Evolutionary conservation across 2,888 invertebrate species (phyloP).

Genomic region (Erynnis tages): DNA sequence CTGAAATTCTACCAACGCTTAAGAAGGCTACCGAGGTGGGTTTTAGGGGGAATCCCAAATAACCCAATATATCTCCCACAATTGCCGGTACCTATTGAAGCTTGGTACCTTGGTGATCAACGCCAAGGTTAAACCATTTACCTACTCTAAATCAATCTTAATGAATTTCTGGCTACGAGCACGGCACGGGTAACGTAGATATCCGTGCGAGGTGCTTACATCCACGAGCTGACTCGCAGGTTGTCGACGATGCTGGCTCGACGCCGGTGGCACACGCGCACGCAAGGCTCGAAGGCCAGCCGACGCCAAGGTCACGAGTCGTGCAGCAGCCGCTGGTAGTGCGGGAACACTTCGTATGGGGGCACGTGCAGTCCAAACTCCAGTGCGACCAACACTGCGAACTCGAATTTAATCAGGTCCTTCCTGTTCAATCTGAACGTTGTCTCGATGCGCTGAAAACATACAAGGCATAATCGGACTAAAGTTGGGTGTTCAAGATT

Average conservation of each 20-base stretch:
- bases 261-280: conserved; percentile 47
- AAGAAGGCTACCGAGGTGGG: no score
- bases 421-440: conserved; percentile 94
- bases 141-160: no score
- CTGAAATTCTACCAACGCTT: no score
- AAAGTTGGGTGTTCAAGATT: no score
- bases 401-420: conserved; percentile 95
- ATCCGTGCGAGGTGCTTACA: conserved; percentile 42
- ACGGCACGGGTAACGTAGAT: no score
- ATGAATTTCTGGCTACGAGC: no score
- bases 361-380: conserved; percentile 97
- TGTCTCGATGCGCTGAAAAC: conserved; percentile 95
- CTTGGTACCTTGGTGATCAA: no score
- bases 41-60: no score
- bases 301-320: conserved; percentile 88
- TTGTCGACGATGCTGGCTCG: conserved; percentile 65
- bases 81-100: no score
- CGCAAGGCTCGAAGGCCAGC: conserved; percentile 50
- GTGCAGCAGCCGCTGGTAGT: conserved; percentile 96
- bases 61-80: no score
- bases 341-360: conserved; percentile 95
- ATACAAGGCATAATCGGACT: no score
- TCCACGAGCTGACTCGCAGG: conserved; percentile 52
- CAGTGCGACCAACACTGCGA: conserved; percentile 95
- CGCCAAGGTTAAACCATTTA: no score